Evolutionary conservation across 2,888 invertebrate species (phyloP), one percentile per base, ranked within the genome.

Genomic region (Acanthosepion esculentum): DNA sequence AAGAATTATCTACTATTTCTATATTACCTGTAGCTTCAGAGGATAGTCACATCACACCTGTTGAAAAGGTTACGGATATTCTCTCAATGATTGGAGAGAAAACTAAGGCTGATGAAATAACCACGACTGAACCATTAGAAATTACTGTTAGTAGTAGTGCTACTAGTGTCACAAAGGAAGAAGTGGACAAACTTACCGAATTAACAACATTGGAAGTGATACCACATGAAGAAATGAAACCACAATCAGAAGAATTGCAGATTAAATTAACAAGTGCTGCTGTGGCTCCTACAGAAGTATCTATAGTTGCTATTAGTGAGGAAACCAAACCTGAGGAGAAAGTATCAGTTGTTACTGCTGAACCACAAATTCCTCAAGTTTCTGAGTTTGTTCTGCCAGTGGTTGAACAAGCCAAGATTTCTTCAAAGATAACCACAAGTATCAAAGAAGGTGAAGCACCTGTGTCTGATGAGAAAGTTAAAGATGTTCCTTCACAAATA

Each of bases 311-410:
- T 3, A 93, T 33, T 18, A 6, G n/a, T 50, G 95, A 95, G 48
- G 59, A 64, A 92, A 91, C 48, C 20, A 29, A 91, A 93, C 59
- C 94, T 26, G 94, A 94, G 18, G 78, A 53, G 26, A 94, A 94
- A 59, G 93, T 94, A 48, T 50, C 91, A 91, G 94, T 94, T 64
- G 33, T 48, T 41, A 78, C 94, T 29, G 91, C 91, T 26, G 92
- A 94, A 33, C 94, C 64, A 59, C 41, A 91, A 53, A 59, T 50
- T 15, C 78, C 94, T 48, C 94, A 64, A 48, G 93, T 64, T n/a
- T 18, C 48, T 50, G 95, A 95, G 41, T 93, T 94, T 50, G 95
- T 94, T 8, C 55, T 92, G n/a, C 94, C 91, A 53, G 48, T 94
- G 18, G 94, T 94, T 48, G 95, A 92, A 92, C 7, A 41, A n/a